Evolutionary conservation across 2,888 invertebrate genomes (phyloP).

Genomic region (Magallana nippona): DNA sequence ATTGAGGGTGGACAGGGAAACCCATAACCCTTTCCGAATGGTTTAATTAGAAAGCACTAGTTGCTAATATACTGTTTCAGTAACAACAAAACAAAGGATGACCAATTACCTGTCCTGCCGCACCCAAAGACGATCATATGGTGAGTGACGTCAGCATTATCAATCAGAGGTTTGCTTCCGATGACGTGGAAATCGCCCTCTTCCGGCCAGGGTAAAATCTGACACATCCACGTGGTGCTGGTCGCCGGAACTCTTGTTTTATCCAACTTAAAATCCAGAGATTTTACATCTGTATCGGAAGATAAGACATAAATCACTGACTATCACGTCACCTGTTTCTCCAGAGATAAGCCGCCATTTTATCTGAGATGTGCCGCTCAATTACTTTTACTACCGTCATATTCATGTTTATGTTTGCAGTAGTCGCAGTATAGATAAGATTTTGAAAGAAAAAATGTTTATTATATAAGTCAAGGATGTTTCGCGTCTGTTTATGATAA

Average conservation of each 20-base stretch:
- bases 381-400: constrained; percentile 20
- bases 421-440: constrained; percentile 1
- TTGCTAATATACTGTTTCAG: neutral
- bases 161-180: constrained; percentile 55
- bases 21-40: neutral
- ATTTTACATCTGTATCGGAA: neutral
- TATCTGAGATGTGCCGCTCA: neutral
- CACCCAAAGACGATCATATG: constrained; percentile 60
- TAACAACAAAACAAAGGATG: neutral
- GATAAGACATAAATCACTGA: constrained; percentile 6
- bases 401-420: neutral
- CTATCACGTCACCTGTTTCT: constrained; percentile 1
- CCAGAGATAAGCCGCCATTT: neutral
- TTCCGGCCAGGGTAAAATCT: constrained; percentile 56
- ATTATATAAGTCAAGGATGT: neutral
- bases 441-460: neutral
- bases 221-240: constrained; percentile 59
- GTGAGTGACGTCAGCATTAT: constrained; percentile 60
- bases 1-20: no score
- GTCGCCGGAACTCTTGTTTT: constrained; percentile 49
- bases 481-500: no score
- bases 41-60: no score
- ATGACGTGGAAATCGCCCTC: constrained; percentile 59
- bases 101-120: constrained; percentile 42
- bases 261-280: constrained; percentile 47